Percentiles rank a stretch among this genome's conserved stretches.
These are phyloP conservation scores for Caretta caretta DNA, from an alignment of 2,113 vertebrate species.

Conservation along the genomic window DNA sequence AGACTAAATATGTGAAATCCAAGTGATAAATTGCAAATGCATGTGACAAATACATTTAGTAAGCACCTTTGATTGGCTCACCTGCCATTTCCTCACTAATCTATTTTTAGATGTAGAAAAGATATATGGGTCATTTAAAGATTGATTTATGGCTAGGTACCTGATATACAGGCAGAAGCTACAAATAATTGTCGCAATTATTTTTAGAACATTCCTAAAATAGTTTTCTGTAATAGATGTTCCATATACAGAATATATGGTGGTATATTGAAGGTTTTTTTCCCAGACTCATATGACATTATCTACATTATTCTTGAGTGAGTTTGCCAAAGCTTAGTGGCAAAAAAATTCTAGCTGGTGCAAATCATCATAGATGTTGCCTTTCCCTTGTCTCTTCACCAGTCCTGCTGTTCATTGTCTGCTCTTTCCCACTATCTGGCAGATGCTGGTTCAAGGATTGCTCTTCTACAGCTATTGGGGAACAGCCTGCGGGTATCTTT, in stretches of 20 bases:
- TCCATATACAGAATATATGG: not conserved
- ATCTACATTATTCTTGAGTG: not conserved
- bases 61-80: not conserved
- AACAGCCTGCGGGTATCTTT: not conserved
- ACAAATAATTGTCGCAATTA: not conserved
- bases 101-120: not conserved
- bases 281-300: not conserved
- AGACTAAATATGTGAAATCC: not conserved
- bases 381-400: not conserved
- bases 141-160: not conserved
- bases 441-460: not conserved
- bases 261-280: not conserved
- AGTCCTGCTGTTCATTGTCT: not conserved
- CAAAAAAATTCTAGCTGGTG: not conserved
- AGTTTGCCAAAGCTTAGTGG: not conserved
- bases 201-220: not conserved
- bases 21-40: not conserved
- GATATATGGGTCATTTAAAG: not conserved
- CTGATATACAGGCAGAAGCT: not conserved
- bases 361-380: not conserved
- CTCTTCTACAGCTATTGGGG: not conserved
- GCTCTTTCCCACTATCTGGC: not conserved
- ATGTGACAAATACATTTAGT: not conserved
- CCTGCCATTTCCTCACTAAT: not conserved
- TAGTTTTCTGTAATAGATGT: not conserved